A percentile compares a stretch with the other conserved stretches of the same genome.
Conservation (phyloP, 2,888 invertebrate genomes). For the Coleophora deauratella region DNA sequence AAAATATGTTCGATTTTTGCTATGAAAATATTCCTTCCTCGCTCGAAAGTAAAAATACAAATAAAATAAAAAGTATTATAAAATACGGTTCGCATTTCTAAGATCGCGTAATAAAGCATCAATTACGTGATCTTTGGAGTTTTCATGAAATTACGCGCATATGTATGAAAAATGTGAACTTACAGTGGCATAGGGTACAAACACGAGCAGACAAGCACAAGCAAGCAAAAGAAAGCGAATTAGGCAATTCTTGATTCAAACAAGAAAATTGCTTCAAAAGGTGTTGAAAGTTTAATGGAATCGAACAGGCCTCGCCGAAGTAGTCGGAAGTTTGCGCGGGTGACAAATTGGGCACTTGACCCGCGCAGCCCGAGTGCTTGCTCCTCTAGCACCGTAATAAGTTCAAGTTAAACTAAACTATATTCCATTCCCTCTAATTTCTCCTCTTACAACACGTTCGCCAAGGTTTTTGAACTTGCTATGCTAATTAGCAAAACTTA, state of each 20-base stretch:
- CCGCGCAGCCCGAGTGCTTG: conserved; percentile 63
- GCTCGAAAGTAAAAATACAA: too few relatives aligned
- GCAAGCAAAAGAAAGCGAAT: conserved; percentile 42
- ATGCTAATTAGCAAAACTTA: conserved; percentile 45
- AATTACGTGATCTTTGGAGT: too few relatives aligned
- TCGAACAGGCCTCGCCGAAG: conserved; percentile 62
- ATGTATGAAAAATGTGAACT: too few relatives aligned
- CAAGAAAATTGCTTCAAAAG: conserved; percentile 70
- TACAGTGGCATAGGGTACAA: too few relatives aligned
- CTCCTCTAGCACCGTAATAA: conserved; percentile 71
- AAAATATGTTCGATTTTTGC: too few relatives aligned
- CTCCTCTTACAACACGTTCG: conserved; percentile 41
- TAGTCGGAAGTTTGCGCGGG: conserved; percentile 69
- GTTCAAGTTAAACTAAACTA: conserved; percentile 74
- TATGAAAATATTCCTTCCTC: too few relatives aligned
- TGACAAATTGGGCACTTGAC: conserved; percentile 75
- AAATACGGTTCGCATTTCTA: too few relatives aligned
- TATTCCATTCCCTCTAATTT: conserved; percentile 72
- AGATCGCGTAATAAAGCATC: too few relatives aligned
- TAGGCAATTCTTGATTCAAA: conserved; percentile 67
- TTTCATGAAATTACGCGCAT: too few relatives aligned
- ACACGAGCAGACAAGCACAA: too few relatives aligned
- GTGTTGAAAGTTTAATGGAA: conserved; percentile 74
- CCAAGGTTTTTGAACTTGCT: conserved; percentile 42
- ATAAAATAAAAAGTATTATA: too few relatives aligned